Evolutionary conservation across 2,888 invertebrate species (phyloP), one percentile per base, ranked within the genome.

Genomic region (Allacma fusca): DNA sequence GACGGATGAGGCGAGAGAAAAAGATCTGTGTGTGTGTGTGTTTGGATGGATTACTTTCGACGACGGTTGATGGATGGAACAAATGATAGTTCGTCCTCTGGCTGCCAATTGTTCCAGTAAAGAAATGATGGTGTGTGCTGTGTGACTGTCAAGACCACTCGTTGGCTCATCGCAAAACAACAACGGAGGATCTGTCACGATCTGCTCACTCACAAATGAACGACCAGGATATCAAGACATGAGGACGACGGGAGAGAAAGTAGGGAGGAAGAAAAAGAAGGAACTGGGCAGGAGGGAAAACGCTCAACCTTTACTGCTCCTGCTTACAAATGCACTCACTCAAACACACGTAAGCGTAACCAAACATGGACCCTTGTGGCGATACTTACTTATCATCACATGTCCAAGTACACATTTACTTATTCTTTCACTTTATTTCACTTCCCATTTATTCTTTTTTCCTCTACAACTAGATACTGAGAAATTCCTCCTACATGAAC

Each of bases 131-230:
- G 94, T 96, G 86, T 94, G 92, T 0, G 98, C 98, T 95, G 97
- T 97, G 85, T 94, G 97, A 0, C 97, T 96, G 87, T 98, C 98
- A 77, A 98, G 88, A 1, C 97, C 97, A 0, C 97, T 97, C 0
- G 98, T 98, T 0, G 98, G 98, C 85, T 98, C 98, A 85, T 98
- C 98, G 86, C 97, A 97, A 86, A 98, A 95, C 90, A 98, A 91
- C 68, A 98, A 88, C 0, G 95, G 92, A 0, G 98, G 98, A 88
- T 98, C 94, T 0, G 96, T 97, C 62, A 98, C 88, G 1, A 97
- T 92, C 92, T 94, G 86, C 12, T 44, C 26, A 62, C 62, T 23
- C 43, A 68, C 64, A 77, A 69, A 77, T 43, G 21, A 40, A 34
- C 43, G 68, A 43, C 28, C 67, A 68, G 43, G 43, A 43, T 68